Conservation (phyloP, 2,113 vertebrate genomes). For the Otolemur garnettii region DNA sequence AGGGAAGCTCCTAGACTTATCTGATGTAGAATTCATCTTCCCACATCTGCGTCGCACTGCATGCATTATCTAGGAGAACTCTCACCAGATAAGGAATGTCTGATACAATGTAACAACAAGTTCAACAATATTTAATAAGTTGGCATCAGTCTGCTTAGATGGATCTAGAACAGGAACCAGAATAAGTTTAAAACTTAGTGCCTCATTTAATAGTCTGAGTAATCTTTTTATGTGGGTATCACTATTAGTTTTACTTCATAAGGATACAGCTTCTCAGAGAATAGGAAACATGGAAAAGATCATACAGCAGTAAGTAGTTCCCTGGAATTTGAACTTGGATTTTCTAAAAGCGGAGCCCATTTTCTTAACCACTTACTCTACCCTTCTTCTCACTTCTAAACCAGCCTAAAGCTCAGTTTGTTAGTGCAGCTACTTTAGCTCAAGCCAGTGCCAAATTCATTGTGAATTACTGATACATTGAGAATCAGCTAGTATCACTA, state of each 20-base stretch:
- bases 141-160: background rate
- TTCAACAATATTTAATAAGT: too few species aligned
- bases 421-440: background rate
- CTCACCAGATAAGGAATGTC: background rate
- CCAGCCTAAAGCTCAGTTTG: background rate
- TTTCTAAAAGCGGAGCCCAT: background rate
- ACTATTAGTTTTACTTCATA: background rate
- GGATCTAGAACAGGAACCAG: background rate
- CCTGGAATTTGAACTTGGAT: background rate
- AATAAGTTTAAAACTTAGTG: slow-evolving; percentile 27
- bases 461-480: background rate
- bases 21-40: background rate
- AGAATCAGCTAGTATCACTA: background rate
- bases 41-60: background rate
- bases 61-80: background rate
- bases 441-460: background rate
- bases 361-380: background rate
- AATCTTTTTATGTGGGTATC: background rate
- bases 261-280: background rate
- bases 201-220: background rate
- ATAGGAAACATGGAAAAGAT: background rate
- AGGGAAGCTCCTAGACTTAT: background rate
- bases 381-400: background rate
- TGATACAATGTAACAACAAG: background rate
- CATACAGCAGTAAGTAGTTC: background rate